Base-by-base conservation (phyloP, 2,888 invertebrate genomes). In the Catocala fraxini region DNA sequence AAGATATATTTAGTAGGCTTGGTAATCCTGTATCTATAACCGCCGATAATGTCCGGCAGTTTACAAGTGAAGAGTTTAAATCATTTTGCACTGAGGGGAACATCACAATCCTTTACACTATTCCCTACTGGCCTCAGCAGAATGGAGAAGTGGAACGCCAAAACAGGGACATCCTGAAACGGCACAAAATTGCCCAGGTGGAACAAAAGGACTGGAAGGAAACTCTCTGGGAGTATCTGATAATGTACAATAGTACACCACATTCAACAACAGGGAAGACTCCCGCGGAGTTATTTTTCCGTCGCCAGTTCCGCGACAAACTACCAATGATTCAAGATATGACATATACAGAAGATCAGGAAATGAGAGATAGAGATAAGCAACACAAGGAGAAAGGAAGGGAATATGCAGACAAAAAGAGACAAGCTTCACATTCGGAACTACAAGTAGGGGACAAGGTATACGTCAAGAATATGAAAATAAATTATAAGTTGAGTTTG, bases 231-330 rank as follows among this genome's bases (percentile, higher is more conserved):
- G 63, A 77, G 10, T 79, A 79, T 52, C 10, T 79, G 4, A 65
- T 51, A 1, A 78, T 75, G 77, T 76, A 82, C 58, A 57, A 55
- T 10, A 51, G 41, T 9, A 58, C 82, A 6, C 84, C 83, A 6
- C 83, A 83, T 56, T 39, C 65, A n/a, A 71, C 75, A 0, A 83
- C 83, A 7, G 79, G 83, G 6, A 71, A 56, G 62, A 56, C 74
- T 6, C 77, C 77, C 0, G 42, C 74, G 33, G 75, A 77, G 53
- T 60, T 75, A 53, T 75, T 79, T 59, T 79, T 70, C 34, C 59
- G 51, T n/a, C 57, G 82, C 10, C 5, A 46, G 15, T 70, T 73
- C 51, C 48, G 78, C 12, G 84, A 83, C 12, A 77, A 77, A 51
- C 42, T 72, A 11, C 76, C 75, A 0, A 51, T 53, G 52, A 25